A percentile compares a stretch with the other conserved stretches of the same genome.
Evolutionary conservation across 2,888 invertebrate genomes (phyloP).

Genomic region (Bugulina stolonifera): DNA sequence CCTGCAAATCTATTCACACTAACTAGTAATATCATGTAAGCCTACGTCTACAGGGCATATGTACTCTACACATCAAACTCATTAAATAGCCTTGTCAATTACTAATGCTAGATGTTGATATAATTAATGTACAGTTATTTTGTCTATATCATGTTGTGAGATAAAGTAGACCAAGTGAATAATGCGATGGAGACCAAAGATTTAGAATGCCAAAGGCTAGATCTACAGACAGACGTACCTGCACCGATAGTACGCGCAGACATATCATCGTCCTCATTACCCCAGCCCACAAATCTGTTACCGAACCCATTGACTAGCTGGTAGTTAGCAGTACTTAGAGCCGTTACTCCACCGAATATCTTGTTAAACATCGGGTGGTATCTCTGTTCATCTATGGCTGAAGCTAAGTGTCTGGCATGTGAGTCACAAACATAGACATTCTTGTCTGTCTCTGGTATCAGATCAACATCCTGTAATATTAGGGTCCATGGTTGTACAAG

Average conservation of each 20-base stretch:
- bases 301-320: slow-evolving; percentile 56
- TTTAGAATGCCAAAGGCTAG: not conserved
- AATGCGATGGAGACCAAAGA: too few species aligned
- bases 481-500: too few species aligned
- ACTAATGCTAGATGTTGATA: too few species aligned
- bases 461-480: slow-evolving; percentile 55
- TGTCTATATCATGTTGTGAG: too few species aligned
- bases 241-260: slow-evolving; percentile 37
- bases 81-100: too few species aligned
- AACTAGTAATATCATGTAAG: too few species aligned
- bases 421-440: slow-evolving; percentile 53
- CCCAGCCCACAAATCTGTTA: slow-evolving; percentile 55
- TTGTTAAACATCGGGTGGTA: slow-evolving; percentile 56
- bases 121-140: too few species aligned
- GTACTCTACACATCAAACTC: too few species aligned
- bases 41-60: too few species aligned
- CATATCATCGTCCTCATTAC: slow-evolving; percentile 50
- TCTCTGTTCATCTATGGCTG: slow-evolving; percentile 53
- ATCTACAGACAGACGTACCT: slow-evolving; percentile 2
- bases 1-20: too few species aligned
- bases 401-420: slow-evolving; percentile 52
- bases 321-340: slow-evolving; percentile 52
- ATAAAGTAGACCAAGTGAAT: too few species aligned
- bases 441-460: slow-evolving; percentile 54
- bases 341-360: slow-evolving; percentile 54